Evolutionary conservation across 2,888 invertebrate species (phyloP), one percentile per base, ranked within the genome.

Genomic region (Teleiodes luculella): DNA sequence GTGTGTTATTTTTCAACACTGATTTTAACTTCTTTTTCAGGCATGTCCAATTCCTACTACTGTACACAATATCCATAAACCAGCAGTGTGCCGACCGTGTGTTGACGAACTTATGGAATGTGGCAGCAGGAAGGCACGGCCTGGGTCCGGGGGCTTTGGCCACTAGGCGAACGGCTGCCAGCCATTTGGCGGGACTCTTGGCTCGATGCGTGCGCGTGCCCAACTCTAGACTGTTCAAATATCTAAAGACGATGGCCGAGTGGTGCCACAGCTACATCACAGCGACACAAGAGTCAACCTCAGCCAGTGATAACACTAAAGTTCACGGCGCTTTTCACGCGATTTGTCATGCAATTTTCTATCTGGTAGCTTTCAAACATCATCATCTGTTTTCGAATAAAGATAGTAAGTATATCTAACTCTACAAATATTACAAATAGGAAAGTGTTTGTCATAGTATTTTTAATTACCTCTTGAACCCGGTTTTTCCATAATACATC

Each of bases 291-390:
- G 94, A 94, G 80, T 68, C 83, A 62, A 60, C 76, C 0, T 61
- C 81, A 0, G 60, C 76, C 0, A 69, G 67, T 16, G 83, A 90
- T 55, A 82, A 82, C 47, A 58, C 77, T 2, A 92, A 93, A 66
- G 92, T 94, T 0, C 98, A 99, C 74, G 91, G 93, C 3, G 95
- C 97, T 0, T 99, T 99, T 84, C 98, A 97, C 76, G 93, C 96
- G 1, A 92, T 97, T 3, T 98, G 98, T 66, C 98, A 99, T 80
- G 94, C 96, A 0, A 89, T 98, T 43, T 98, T 99, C 86, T 98
- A 98, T 80, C 90, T 98, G 13, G 94, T 99, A 57, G 95, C 96
- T 0, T 98, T 98, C 77, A 93, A 97, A 57, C 95, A 97, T 76
- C 94, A 94, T 65, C 95, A 97, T 72, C 90, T 98, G 64, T 93